Percentiles rank a stretch among this genome's conserved stretches.
phyloP scores from a whole-genome alignment of 2,888 invertebrate species.

The Hybos culiciformis region DNA sequence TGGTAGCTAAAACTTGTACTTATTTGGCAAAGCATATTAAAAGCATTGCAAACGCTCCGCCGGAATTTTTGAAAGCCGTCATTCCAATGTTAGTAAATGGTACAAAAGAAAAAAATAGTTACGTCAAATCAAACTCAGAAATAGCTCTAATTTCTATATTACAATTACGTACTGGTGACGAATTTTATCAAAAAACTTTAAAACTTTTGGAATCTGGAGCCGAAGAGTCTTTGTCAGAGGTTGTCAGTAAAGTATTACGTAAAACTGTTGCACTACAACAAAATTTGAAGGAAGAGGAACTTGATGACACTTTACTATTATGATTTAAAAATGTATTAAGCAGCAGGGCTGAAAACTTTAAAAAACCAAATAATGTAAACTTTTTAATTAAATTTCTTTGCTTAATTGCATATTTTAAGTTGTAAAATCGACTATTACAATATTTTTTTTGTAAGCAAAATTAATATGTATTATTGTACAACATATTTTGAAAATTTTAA shows the following conservation, averaged over 20 bases:
- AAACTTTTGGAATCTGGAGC: conserved; percentile 73
- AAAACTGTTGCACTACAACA: conserved; percentile 56
- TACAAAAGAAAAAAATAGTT: conserved; percentile 94
- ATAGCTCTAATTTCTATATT: conserved; percentile 78
- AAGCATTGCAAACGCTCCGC: conserved; percentile 43
- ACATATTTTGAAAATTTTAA: no score
- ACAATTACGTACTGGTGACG: conserved; percentile 59
- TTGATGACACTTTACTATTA: conserved; percentile 81
- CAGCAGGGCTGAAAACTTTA: no score
- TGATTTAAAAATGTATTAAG: no score
- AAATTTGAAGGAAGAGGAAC: conserved; percentile 78
- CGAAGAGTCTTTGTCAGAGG: conserved; percentile 75
- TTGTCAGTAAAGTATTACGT: conserved; percentile 74
- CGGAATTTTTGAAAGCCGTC: conserved; percentile 59
- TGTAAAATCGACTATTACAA: no score
- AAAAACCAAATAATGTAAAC: no score
- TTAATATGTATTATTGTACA: no score
- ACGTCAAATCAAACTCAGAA: conserved; percentile 89
- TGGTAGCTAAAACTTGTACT: conserved; percentile 67
- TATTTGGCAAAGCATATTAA: conserved; percentile 55
- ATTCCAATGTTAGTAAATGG: conserved; percentile 93
- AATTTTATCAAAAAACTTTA: conserved; percentile 62
- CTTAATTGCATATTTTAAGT: no score
- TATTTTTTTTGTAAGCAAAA: no score
- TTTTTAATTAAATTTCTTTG: no score